Evolutionary conservation across 2,888 invertebrate genomes (phyloP).

Genomic region (Barypeithes pellucidus): DNA sequence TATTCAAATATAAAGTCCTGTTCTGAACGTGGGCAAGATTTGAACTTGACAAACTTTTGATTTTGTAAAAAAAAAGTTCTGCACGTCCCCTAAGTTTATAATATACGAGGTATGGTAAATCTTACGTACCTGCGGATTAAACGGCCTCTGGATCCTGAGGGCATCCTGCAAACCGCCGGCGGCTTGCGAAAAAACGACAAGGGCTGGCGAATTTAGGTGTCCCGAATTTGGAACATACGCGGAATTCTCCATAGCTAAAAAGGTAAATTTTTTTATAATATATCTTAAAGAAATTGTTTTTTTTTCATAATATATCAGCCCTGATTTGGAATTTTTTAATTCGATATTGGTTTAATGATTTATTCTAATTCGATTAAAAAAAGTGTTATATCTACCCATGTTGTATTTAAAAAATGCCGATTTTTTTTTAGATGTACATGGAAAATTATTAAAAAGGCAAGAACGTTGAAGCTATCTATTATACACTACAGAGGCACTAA

Average conservation of each 20-base stretch:
- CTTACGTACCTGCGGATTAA: conserved; percentile 79
- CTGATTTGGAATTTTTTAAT: too few species aligned
- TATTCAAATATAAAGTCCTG: too few species aligned
- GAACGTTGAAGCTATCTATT: not conserved
- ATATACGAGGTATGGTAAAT: too few species aligned
- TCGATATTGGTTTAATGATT: too few species aligned
- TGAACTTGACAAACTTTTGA: too few species aligned
- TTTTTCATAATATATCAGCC: too few species aligned
- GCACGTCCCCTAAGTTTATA: too few species aligned
- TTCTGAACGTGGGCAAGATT: too few species aligned
- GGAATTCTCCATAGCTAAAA: conserved; percentile 80
- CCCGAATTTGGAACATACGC: conserved; percentile 81
- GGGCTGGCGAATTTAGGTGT: conserved; percentile 82
- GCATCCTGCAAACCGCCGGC: conserved; percentile 83
- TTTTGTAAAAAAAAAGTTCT: too few species aligned
- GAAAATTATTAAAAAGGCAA: not conserved
- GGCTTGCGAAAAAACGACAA: conserved; percentile 84
- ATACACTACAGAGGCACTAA: conserved; percentile 23
- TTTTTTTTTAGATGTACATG: not conserved
- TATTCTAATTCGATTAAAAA: too few species aligned
- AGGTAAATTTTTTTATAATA: not conserved
- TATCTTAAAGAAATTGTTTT: too few species aligned
- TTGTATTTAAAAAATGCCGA: not conserved
- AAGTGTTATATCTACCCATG: too few species aligned
- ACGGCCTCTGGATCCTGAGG: conserved; percentile 83